Base-by-base conservation (phyloP, 2,797 vertebrate species). In the Poecile montanus region DNA sequence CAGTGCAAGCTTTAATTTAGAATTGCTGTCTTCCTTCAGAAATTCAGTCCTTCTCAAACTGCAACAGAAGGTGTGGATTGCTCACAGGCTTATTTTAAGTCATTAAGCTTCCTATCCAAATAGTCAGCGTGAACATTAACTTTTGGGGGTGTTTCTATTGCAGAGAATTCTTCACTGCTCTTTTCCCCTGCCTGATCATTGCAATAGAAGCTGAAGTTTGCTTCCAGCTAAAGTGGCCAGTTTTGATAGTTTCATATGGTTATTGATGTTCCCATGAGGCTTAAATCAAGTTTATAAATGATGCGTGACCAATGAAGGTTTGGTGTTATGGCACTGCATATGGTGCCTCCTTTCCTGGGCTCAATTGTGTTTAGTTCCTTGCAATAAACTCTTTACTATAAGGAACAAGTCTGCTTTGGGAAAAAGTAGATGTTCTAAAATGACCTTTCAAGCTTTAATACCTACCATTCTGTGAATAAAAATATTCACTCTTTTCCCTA, bases 191-290 rank as follows among this genome's bases (percentile, higher is more conserved):
- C 57, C 56, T 93, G 57, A 83, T 80, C 40, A 25, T 72, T 63
- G 13, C 88, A 84, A 91, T 58, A 93, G 79, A 93, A 94, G 40
- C 70, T 95, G 92, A 94, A 95, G 95, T 90, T 96, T 88, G 81
- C 93, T 94, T 90, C 75, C 22, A 20, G 63, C 51, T 96, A 85
- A 88, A 96, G 88, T 81, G 45, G 48, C 73, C 88, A 85, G 36
- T 93, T 96, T 96, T 89, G 50, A 56, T 85, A 63, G 34, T 62
- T 92, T 94, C 72, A 42, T 74, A 38, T 91, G 62, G 44, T 72
- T 89, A 89, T 54, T 85, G 77, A 63, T 84, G 75, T 79, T 79
- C 82, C 53, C 51, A 6, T 75, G 93, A 95, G 87, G 65, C 48
- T 95, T 95, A 85, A 95, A 57, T 79, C 93, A 92, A 89, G 65